phyloP scores from a whole-genome alignment of 2,113 vertebrate genomes.

The Tiliqua scincoides region DNA sequence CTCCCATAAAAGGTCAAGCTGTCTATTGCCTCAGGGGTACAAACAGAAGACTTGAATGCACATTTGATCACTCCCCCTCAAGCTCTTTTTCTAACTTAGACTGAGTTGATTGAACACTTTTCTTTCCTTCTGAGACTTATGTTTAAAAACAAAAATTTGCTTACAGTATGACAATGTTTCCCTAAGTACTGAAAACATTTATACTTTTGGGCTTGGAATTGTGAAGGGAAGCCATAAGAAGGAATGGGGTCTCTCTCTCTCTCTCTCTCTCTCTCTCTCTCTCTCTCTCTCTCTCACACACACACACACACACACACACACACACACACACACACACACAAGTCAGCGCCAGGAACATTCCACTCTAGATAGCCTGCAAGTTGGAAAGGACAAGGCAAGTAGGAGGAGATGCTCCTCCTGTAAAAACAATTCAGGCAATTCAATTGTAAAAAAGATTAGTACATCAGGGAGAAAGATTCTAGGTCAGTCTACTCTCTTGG shows the following conservation, averaged over 20 bases:
- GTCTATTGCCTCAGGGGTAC: not conserved
- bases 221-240: not conserved
- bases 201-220: not conserved
- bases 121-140: not conserved
- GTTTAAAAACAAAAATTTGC: not conserved
- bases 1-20: not conserved
- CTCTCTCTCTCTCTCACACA: not conserved
- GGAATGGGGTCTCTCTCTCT: not conserved
- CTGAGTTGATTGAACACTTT: constrained; percentile 35
- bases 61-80: constrained; percentile 12
- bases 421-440: not conserved
- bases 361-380: not conserved
- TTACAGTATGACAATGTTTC: not conserved
- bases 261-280: not conserved
- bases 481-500: not conserved
- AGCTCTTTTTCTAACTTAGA: constrained; percentile 2
- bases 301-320: not conserved
- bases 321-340: not conserved
- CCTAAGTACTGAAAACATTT: not conserved
- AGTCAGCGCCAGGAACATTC: not conserved
- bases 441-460: not conserved
- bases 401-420: not conserved
- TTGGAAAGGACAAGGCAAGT: not conserved
- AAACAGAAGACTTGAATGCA: constrained; percentile 33
- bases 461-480: not conserved